Percentiles rank a stretch among this genome's conserved stretches.
Conservation (phyloP, 2,797 vertebrate genomes). For the Sphaeramia orbicularis region DNA sequence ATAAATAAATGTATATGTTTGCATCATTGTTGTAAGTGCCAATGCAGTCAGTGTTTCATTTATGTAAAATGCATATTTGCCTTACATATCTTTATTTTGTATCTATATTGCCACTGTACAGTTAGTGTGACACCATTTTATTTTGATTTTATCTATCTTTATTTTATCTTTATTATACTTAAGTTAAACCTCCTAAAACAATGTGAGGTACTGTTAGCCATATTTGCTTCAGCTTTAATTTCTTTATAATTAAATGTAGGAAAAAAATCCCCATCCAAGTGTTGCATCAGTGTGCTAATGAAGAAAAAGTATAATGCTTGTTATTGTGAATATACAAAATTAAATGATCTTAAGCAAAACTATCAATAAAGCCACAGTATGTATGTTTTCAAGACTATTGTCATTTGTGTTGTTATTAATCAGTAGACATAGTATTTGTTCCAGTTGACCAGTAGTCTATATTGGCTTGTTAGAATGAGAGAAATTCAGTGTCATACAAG, state of each 20-base stretch:
- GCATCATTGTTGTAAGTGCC: too few relatives aligned
- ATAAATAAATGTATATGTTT: too few relatives aligned
- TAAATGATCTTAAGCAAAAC: too few relatives aligned
- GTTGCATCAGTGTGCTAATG: slow-evolving; percentile 2
- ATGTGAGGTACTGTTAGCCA: slow-evolving; percentile 13
- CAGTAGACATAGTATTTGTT: too few relatives aligned
- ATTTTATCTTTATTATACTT: slow-evolving; percentile 30
- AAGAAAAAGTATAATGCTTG: too few relatives aligned
- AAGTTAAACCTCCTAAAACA: slow-evolving; percentile 38
- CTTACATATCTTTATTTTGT: slow-evolving; percentile 7
- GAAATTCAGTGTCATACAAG: too few relatives aligned
- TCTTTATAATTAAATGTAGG: slow-evolving; percentile 12
- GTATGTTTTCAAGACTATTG: slow-evolving; percentile 7
- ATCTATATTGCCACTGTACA: slow-evolving; percentile 11
- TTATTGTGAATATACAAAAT: too few relatives aligned
- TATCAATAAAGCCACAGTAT: slow-evolving; percentile 30
- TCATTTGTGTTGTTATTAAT: not conserved
- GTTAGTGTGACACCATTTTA: not conserved
- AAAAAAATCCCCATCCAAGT: not conserved
- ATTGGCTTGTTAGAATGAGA: too few relatives aligned
- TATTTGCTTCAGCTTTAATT: slow-evolving; percentile 57
- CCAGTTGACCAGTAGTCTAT: too few relatives aligned
- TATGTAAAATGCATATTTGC: slow-evolving; percentile 4
- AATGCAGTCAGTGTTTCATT: slow-evolving; percentile 15
- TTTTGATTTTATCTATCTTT: too few relatives aligned